A percentile compares a stretch with the other conserved stretches of the same genome.
Conservation (phyloP, 2,797 vertebrate genomes). For the Synaphobranchus kaupii region DNA sequence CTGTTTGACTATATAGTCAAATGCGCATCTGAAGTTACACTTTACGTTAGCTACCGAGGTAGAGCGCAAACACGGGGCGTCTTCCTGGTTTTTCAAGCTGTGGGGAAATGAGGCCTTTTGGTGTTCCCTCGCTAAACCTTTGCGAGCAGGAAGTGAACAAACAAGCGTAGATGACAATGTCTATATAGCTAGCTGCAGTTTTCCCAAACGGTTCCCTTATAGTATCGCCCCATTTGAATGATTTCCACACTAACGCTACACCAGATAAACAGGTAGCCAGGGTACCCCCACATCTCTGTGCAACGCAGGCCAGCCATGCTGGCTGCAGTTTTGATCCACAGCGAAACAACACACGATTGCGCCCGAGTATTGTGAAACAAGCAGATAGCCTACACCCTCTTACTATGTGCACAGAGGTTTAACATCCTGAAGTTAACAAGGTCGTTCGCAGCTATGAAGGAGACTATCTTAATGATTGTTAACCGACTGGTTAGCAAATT, state of each 20-base stretch:
- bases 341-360: not conserved
- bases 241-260: not conserved
- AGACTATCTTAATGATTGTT: not conserved
- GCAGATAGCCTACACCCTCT: not conserved
- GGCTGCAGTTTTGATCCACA: not conserved
- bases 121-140: not conserved
- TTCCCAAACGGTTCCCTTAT: not conserved
- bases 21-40: not conserved
- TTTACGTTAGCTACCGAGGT: not conserved
- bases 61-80: not conserved
- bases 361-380: not conserved
- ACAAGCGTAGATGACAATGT: not conserved
- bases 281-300: not conserved
- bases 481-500: not conserved
- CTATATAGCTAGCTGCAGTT: not conserved
- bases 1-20: not conserved
- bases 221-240: not conserved
- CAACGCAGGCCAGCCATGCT: not conserved
- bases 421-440: not conserved
- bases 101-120: slow-evolving; percentile 14
- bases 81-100: not conserved
- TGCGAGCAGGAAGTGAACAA: not conserved
- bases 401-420: not conserved
- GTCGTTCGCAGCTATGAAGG: not conserved
- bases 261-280: not conserved